Evolutionary conservation across 2,888 invertebrate species (phyloP), one percentile per base, ranked within the genome.

Genomic region (Drosophila flavopinicola): DNA sequence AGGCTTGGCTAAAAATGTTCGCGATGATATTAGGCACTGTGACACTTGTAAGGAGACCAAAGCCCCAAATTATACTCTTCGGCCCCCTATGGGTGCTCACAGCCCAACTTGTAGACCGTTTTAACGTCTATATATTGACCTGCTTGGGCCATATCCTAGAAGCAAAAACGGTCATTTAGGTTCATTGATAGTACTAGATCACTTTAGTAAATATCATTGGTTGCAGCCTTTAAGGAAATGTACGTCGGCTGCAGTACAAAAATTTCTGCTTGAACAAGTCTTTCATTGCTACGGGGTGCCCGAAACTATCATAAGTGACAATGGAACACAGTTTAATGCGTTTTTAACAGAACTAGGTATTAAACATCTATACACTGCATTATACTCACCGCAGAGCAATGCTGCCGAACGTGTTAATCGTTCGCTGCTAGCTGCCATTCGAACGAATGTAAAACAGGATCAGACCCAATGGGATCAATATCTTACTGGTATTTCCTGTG

Each of bases 341-440:
- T 20, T 20, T 20, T 4, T 20, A 20, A 20, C 20, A 20, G 20
- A 30, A 9, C 30, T 44, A 20, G 42, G 20, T n/a, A 20, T 44
- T 17, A n/a, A 29, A 3, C 20, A 44, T 44, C 10, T 30, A 1
- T 44, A 11, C 20, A 60, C 60, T 0, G 68, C 68, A 1, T 35
- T 64, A 9, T 49, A 57, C 32, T 68, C 60, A 1, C 66, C 60
- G 2, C 60, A 66, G 29, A 30, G 48, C 1, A 66, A 66, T 23
- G 48, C 60, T 6, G 45, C 39, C 3, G 67, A 68, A 17, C 41
- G 65, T 4, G 51, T 68, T 7, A 65, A 68, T 37, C 45, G 67
- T 1, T 59, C 59, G 3, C 11, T 39, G 9, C 9, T 39, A 5
- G 39, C 39, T 4, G 25, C 24, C 5, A 10, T 38, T 4, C 38